phyloP scores from a whole-genome alignment of 2,113 vertebrate genomes.

The Artemisiospiza belli region DNA sequence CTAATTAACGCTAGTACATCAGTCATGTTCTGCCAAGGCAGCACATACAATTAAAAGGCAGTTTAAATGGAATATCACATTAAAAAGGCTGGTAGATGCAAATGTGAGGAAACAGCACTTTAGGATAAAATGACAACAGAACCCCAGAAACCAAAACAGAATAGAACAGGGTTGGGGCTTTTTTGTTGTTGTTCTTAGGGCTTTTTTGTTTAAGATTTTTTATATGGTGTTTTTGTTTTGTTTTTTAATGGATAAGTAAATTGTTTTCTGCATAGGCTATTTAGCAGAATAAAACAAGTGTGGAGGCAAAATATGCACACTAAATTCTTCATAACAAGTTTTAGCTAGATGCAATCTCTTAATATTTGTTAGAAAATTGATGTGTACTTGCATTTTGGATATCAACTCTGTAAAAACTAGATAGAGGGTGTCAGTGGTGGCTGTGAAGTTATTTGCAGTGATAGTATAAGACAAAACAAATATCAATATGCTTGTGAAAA shows the following conservation, averaged over 20 bases:
- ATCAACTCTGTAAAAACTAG: background rate
- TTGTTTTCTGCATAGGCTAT: constrained; percentile 55
- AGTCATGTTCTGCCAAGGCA: constrained; percentile 96
- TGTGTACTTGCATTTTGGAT: background rate
- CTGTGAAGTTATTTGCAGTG: background rate
- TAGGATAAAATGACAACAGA: constrained; percentile 87
- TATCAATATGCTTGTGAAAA: background rate
- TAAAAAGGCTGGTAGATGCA: constrained; percentile 88
- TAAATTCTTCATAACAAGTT: constrained; percentile 50
- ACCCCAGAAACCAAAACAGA: constrained; percentile 84
- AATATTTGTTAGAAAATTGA: background rate
- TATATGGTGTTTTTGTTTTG: constrained; percentile 22
- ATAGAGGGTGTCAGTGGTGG: background rate
- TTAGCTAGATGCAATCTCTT: constrained; percentile 13
- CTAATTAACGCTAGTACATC: constrained; percentile 97
- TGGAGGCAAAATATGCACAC: constrained; percentile 1
- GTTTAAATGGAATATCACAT: constrained; percentile 95
- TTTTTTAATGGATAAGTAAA: constrained; percentile 66
- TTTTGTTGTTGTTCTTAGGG: background rate
- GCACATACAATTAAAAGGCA: constrained; percentile 94
- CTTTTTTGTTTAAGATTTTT: background rate
- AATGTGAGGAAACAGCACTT: constrained; percentile 85
- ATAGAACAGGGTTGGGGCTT: constrained; percentile 7
- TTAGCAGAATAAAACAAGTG: constrained; percentile 54
- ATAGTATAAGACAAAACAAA: background rate